A percentile compares a stretch with the other conserved stretches of the same genome.
Conservation (phyloP, 1,140 invertebrate species). For the Drosophila rufa region DNA sequence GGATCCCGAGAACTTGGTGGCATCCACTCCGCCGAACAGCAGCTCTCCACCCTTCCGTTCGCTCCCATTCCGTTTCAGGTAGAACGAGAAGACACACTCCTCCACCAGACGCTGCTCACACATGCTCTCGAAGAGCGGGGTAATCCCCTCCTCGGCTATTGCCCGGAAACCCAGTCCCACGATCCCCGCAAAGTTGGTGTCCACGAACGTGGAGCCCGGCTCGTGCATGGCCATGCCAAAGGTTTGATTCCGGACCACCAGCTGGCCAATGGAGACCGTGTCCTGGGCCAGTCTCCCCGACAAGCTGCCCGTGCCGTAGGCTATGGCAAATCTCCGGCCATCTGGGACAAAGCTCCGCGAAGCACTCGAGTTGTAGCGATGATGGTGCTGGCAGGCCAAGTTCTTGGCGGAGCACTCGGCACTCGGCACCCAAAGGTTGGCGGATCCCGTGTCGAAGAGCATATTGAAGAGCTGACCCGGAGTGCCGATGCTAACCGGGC, state of each 20-base stretch:
- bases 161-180: slow-evolving; percentile 94
- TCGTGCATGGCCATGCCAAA: slow-evolving; percentile 98
- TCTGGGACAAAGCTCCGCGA: slow-evolving; percentile 43
- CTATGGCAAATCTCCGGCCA: slow-evolving; percentile 40
- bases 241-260: slow-evolving; percentile 91
- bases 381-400: slow-evolving; percentile 52
- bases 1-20: slow-evolving; percentile 28
- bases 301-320: slow-evolving; percentile 48
- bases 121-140: slow-evolving; percentile 97
- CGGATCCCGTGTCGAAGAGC: slow-evolving; percentile 57
- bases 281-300: slow-evolving; percentile 48
- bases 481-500: slow-evolving; percentile 95
- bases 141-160: slow-evolving; percentile 95
- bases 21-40: slow-evolving; percentile 52
- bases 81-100: slow-evolving; percentile 96
- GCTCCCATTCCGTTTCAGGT: slow-evolving; percentile 88
- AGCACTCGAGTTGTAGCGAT: slow-evolving; percentile 42
- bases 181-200: slow-evolving; percentile 98
- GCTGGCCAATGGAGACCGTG: slow-evolving; percentile 86
- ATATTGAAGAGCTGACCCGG: slow-evolving; percentile 90
- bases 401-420: slow-evolving; percentile 37
- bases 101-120: slow-evolving; percentile 91
- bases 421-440: slow-evolving; percentile 61
- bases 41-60: slow-evolving; percentile 42
- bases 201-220: slow-evolving; percentile 94